phyloP scores from a whole-genome alignment of 2,888 invertebrate genomes.

The Leucoma salicis region DNA sequence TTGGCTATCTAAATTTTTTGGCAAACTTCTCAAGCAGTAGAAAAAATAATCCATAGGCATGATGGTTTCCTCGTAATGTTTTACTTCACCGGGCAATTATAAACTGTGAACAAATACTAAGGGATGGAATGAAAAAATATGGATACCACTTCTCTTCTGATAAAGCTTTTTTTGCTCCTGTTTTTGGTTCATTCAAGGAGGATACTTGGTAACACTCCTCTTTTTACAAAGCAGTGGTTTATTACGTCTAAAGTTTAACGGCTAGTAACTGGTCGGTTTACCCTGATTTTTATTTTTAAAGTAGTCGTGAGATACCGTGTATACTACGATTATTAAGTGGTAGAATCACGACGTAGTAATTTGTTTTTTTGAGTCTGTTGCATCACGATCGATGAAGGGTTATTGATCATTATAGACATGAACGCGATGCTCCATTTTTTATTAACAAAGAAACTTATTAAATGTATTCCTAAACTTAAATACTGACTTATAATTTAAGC shows the following conservation, averaged over 20 bases:
- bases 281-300: slow-evolving; percentile 64
- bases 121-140: too few relatives aligned
- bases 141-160: too few relatives aligned
- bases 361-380: slow-evolving; percentile 55
- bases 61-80: too few relatives aligned
- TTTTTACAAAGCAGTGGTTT: too few relatives aligned
- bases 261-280: slow-evolving; percentile 27
- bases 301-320: slow-evolving; percentile 78
- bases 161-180: too few relatives aligned
- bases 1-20: too few relatives aligned
- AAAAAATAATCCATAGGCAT: too few relatives aligned
- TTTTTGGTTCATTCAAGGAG: too few relatives aligned
- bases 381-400: slow-evolving; percentile 69
- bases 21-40: too few relatives aligned
- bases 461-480: slow-evolving; percentile 54
- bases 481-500: slow-evolving; percentile 41
- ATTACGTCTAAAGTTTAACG: slow-evolving; percentile 3
- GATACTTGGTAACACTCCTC: too few relatives aligned
- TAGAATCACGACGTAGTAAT: slow-evolving; percentile 71
- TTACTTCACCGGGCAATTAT: too few relatives aligned
- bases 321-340: slow-evolving; percentile 77
- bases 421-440: slow-evolving; percentile 52
- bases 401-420: slow-evolving; percentile 75
- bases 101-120: too few relatives aligned
- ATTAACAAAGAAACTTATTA: slow-evolving; percentile 52